phyloP scores from a whole-genome alignment of 2,113 vertebrate species.

The Corapipo altera region DNA sequence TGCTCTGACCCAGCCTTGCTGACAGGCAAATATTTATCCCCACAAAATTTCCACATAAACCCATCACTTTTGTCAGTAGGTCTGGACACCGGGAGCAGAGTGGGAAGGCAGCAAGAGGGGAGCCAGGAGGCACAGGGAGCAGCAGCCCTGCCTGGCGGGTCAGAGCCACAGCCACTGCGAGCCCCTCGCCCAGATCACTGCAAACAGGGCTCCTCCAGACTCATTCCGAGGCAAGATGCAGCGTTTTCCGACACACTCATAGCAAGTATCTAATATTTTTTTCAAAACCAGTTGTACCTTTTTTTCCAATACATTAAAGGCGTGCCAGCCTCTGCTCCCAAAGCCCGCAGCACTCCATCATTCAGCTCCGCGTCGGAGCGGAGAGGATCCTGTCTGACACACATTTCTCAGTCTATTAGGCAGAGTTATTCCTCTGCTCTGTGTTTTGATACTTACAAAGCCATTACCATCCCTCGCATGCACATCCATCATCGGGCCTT shows the following conservation, averaged over 20 bases:
- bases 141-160: not conserved
- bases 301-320: not conserved
- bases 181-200: not conserved
- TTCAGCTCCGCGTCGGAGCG: not conserved
- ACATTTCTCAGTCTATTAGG: constrained; percentile 22
- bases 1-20: not conserved
- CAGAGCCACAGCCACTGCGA: not conserved
- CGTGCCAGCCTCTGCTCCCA: not conserved
- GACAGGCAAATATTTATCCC: constrained; percentile 42
- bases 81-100: not conserved
- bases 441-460: constrained; percentile 35
- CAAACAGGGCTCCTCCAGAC: not conserved
- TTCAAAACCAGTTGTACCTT: not conserved
- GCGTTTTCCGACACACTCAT: not conserved
- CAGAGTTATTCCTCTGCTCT: constrained; percentile 35
- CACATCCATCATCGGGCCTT: constrained; percentile 52
- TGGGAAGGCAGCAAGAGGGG: not conserved
- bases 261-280: not conserved
- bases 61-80: not conserved
- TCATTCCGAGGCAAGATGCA: not conserved
- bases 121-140: not conserved
- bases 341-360: not conserved
- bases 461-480: constrained; percentile 45
- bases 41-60: constrained; percentile 30
- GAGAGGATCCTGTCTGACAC: not conserved